These are phyloP conservation scores for Rhaphigaster nebulosa DNA, from an alignment of 2,888 invertebrate genomes.

Conservation along the genomic window DNA sequence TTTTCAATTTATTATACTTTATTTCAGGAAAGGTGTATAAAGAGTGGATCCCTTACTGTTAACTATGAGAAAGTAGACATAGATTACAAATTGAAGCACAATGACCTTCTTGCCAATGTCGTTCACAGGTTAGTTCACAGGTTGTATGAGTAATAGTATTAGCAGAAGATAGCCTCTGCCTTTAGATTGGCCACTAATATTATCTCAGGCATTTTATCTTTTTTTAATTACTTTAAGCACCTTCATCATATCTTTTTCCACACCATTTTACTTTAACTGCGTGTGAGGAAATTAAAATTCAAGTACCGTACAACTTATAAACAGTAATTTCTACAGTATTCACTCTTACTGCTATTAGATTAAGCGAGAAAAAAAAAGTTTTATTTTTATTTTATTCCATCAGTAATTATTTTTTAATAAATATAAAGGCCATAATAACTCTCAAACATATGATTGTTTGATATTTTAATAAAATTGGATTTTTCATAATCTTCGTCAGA, in stretches of 20 bases:
- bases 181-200: not conserved
- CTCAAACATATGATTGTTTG: not conserved
- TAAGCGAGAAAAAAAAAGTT: too few species aligned
- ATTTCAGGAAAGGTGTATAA: slow-evolving; percentile 84
- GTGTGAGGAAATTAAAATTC: too few species aligned
- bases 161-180: too few species aligned
- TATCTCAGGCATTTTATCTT: not conserved
- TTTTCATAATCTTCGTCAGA: not conserved
- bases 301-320: too few species aligned
- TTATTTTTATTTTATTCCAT: too few species aligned
- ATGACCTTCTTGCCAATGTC: slow-evolving; percentile 92
- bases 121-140: slow-evolving; percentile 83
- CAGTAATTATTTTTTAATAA: too few species aligned
- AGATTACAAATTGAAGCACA: slow-evolving; percentile 92
- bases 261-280: too few species aligned
- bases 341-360: too few species aligned
- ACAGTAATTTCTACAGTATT: too few species aligned
- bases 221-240: too few species aligned
- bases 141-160: not conserved
- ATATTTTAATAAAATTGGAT: not conserved
- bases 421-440: too few species aligned
- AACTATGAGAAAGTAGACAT: slow-evolving; percentile 93
- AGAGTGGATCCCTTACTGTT: slow-evolving; percentile 91
- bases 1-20: not conserved
- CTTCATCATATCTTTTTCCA: too few species aligned